phyloP scores from a whole-genome alignment of 2,113 vertebrate genomes.

The Morone saxatilis region DNA sequence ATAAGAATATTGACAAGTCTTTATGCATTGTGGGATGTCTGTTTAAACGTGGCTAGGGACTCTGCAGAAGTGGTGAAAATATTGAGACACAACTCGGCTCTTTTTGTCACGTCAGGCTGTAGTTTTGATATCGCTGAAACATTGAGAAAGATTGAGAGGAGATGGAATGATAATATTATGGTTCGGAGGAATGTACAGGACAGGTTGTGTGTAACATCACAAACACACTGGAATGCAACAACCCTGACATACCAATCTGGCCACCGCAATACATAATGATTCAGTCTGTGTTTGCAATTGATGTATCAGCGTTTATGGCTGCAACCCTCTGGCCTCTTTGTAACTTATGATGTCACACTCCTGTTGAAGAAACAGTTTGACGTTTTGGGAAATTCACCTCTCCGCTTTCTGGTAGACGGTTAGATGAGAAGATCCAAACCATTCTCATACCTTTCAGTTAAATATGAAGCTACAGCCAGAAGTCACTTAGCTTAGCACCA shows the following conservation, averaged over 20 bases:
- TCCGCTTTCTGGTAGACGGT: background rate
- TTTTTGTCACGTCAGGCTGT: background rate
- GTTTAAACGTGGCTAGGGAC: too few relatives aligned
- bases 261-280: background rate
- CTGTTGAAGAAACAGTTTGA: constrained; percentile 9
- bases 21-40: too few relatives aligned
- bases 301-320: too few relatives aligned
- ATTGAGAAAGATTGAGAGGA: background rate
- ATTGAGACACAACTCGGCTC: background rate
- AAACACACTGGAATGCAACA: background rate
- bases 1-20: too few relatives aligned
- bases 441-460: too few relatives aligned
- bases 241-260: background rate
- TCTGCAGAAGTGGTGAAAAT: background rate
- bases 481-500: background rate
- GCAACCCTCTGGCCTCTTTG: background rate
- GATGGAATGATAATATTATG: background rate
- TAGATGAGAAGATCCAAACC: background rate
- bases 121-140: background rate
- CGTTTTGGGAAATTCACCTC: constrained; percentile 7
- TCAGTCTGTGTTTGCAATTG: background rate
- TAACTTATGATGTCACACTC: background rate
- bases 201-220: background rate
- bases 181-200: background rate
- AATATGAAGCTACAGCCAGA: constrained; percentile 6